Base-by-base conservation (phyloP, 2,888 invertebrate species). In the Campoplex capitator region DNA sequence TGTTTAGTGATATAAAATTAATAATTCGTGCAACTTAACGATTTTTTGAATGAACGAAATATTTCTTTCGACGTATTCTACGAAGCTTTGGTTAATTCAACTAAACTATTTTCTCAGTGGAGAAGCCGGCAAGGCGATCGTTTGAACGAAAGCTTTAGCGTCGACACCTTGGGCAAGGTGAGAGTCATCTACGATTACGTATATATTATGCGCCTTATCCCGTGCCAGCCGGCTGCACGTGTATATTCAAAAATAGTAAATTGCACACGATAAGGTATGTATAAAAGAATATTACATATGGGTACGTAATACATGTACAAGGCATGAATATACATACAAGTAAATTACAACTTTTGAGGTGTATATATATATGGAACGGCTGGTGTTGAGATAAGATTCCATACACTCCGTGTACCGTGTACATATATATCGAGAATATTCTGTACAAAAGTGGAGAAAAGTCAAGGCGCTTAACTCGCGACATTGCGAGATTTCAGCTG, bases 401-500 rank as follows among this genome's bases (percentile, higher is more conserved):
- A 32, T 32, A 16, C 32, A 62, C 32, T 32, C 2, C 2, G 16
- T 32, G 16, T 7, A 38, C 3, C 23, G 23, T 2, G 32, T 62
- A 58, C 3, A 58, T 28, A 28, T 32, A 58, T 32, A 62, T 16
- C 3, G 62, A 62, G 62, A 62, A 62, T 62, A 62, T 62, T 62
- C 62, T 62, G 62, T 32, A 32, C 67, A 58, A 54, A 62, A 85
- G 68, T 74, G 58, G 73, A 74, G 48, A 82, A 78, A 85, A 85
- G 48, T 67, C 75, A 42, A 79, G 67, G 71, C 71, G 42, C 73
- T 81, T 73, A 88, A 82, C 86, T 80, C 81, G 85, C 65, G 73
- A 67, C 58, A 84, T 75, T 84, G 79, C 86, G 86, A 86, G 85
- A 83, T 76, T 86, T 67, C n/a, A 35, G 13, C 38, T 7, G 45